Percentiles rank a stretch among this genome's conserved stretches.
Evolutionary conservation across 2,797 vertebrate genomes (phyloP).

Genomic region (Syncerus caffer): DNA sequence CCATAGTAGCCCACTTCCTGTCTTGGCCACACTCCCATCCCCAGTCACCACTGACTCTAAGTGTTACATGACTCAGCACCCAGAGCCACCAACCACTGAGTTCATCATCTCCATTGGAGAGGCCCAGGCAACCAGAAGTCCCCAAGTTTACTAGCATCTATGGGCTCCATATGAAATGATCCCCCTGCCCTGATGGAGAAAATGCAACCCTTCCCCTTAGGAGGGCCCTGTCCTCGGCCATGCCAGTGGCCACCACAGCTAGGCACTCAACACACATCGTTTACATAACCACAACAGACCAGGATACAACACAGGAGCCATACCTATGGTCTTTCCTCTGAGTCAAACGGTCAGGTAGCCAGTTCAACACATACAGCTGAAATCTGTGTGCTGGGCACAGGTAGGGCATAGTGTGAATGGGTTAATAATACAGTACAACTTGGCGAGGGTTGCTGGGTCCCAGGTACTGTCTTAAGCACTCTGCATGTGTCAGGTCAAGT

Average conservation of each 20-base stretch:
- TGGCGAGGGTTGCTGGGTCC: not conserved
- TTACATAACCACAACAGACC: not conserved
- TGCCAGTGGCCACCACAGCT: not conserved
- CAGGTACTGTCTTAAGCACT: not conserved
- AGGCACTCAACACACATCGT: not conserved
- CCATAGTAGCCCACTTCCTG: conserved; percentile 56
- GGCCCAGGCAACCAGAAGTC: not conserved
- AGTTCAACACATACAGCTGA: not conserved
- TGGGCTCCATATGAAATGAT: not conserved
- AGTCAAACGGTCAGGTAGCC: not conserved
- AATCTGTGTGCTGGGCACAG: not conserved
- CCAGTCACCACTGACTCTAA: conserved; percentile 17
- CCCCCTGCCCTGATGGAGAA: not conserved
- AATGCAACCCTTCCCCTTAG: not conserved
- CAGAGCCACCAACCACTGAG: not conserved
- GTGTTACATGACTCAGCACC: conserved; percentile 53
- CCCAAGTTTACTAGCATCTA: not conserved
- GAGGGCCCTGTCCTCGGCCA: not conserved
- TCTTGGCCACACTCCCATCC: conserved; percentile 7
- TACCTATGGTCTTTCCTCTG: not conserved
- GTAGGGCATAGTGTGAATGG: not conserved
- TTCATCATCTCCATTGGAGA: not conserved
- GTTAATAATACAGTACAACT: not conserved
- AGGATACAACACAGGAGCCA: not conserved
- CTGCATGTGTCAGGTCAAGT: not conserved